Base-by-base conservation (phyloP, 2,113 vertebrate species). In the Lynx canadensis region DNA sequence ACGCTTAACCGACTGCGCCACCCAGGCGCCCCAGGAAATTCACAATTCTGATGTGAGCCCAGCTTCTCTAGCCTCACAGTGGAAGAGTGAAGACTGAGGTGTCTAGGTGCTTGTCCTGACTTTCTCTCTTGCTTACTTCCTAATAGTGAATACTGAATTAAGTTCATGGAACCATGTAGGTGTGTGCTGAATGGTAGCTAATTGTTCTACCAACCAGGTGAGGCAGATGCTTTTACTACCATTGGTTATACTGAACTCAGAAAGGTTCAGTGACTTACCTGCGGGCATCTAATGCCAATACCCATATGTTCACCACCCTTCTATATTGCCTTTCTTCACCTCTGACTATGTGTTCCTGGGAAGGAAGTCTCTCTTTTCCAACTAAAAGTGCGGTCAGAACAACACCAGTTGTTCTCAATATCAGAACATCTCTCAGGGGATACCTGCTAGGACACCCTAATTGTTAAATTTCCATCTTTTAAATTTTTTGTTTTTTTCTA, bases 311-410 rank as follows among this genome's bases (percentile, higher is more conserved):
- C 60, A 29, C 38, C 38, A 45, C 41, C 33, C 13, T 48, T 6
- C 31, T 33, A 0, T 13, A 33, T n/a, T 14, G 31, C 7, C 14
- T 79, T 68, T 81, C 36, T 78, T 91, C 81, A 38, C 38, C 29
- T 60, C 15, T 50, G 19, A 27, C 7, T 50, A 0, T 16, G 29
- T 85, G 78, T 55, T 50, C 13, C 81, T 90, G 45, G 15, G 11
- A 33, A 85, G 21, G 57, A 60, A 23, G 3, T 68, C 52, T n/a
- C 23, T 93, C 60, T 31, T 63, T n/a, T 45, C 55, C 45, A 69
- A 0, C 5, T 3, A 45, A 29, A 25, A 73, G 57, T 73, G 16
- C 3, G 2, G 10, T 3, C 15, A 3, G 2, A 12, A 41, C 4
- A 4, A 76, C 27, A 45, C 13, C 18, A 41, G 4, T 73, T 71